Evolutionary conservation across 2,888 invertebrate genomes (phyloP).

Genomic region (Agrochola lychnidis): DNA sequence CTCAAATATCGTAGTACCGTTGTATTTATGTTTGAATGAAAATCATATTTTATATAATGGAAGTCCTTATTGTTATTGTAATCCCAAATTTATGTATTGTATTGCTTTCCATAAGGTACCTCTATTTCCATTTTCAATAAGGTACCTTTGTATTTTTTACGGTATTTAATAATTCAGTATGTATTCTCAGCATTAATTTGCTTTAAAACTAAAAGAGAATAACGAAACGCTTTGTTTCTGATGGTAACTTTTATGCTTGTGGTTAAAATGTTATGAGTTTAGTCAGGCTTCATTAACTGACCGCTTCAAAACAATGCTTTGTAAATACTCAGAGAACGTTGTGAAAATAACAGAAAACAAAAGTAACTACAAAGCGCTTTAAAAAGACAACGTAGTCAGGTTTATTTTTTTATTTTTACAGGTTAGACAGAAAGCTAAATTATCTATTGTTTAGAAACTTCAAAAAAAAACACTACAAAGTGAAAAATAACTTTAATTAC

Average conservation of each 20-base stretch:
- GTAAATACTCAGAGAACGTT: slow-evolving; percentile 9
- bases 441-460: neutral
- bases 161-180: neutral
- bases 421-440: neutral
- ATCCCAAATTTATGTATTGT: slow-evolving; percentile 8
- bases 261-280: slow-evolving; percentile 23
- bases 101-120: neutral
- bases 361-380: slow-evolving; percentile 12
- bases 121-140: neutral
- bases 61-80: slow-evolving; percentile 1
- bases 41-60: slow-evolving; percentile 19
- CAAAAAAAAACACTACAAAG: too few relatives aligned
- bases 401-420: neutral
- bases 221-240: slow-evolving; percentile 14
- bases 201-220: neutral
- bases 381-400: neutral
- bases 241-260: slow-evolving; percentile 18
- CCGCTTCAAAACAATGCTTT: slow-evolving; percentile 33
- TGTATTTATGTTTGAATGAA: neutral
- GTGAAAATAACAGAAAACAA: slow-evolving; percentile 13
- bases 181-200: neutral
- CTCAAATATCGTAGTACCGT: neutral
- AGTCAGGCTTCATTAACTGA: slow-evolving; percentile 31
- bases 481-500: too few relatives aligned
- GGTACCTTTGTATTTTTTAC: neutral